Evolutionary conservation across 2,888 invertebrate genomes (phyloP).

Genomic region (Zaprionus lineosus): DNA sequence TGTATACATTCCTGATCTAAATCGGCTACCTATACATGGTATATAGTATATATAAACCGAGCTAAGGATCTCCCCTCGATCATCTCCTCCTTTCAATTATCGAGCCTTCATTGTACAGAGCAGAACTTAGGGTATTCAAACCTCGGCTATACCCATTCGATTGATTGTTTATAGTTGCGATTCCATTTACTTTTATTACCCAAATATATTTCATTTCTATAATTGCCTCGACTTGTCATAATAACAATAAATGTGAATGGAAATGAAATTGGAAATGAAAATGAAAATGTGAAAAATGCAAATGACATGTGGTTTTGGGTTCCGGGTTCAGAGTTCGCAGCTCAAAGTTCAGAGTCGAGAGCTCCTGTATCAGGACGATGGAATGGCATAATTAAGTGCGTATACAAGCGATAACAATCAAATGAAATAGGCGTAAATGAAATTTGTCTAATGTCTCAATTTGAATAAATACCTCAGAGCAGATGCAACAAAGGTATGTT

Average conservation of each 20-base stretch:
- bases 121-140: too few species aligned
- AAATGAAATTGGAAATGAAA: too few species aligned
- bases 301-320: constrained; percentile 34
- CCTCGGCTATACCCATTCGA: too few species aligned
- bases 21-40: too few species aligned
- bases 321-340: neutral
- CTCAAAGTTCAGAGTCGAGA: too few species aligned
- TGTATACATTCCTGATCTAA: too few species aligned
- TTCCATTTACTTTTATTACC: constrained; percentile 30
- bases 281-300: too few species aligned
- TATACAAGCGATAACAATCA: constrained; percentile 77
- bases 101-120: too few species aligned
- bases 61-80: too few species aligned
- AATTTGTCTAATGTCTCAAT: constrained; percentile 82
- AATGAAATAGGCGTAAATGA: constrained; percentile 80
- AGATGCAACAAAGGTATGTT: constrained; percentile 45
- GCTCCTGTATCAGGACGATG: too few species aligned
- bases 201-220: constrained; percentile 22
- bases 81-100: too few species aligned
- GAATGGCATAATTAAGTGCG: constrained; percentile 48
- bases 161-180: neutral
- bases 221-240: constrained; percentile 44
- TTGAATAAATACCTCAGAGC: constrained; percentile 74
- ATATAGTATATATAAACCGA: too few species aligned
- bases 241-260: constrained; percentile 61